These are phyloP conservation scores for Heterodera schachtii DNA, from an alignment of 1,140 invertebrate genomes.

Conservation along the genomic window DNA sequence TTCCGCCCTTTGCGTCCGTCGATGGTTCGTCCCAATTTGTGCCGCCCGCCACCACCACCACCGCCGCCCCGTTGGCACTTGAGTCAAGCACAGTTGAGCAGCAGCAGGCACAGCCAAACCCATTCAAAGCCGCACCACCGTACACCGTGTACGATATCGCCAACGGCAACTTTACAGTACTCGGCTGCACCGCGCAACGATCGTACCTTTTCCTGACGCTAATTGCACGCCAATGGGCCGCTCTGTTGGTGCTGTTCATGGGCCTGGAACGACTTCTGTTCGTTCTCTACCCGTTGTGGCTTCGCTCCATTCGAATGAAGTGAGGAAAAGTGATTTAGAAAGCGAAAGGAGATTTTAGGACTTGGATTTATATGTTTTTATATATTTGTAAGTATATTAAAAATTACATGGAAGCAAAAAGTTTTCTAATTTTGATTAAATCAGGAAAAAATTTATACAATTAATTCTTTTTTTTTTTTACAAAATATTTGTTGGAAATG, in stretches of 20 bases:
- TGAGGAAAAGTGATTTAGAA: background rate
- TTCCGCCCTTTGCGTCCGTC: background rate
- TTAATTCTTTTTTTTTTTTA: too few species aligned
- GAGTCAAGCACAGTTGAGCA: too few species aligned
- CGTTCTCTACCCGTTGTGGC: constrained; percentile 21
- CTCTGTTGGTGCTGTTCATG: constrained; percentile 21
- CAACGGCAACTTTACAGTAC: constrained; percentile 12
- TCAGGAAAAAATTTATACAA: too few species aligned
- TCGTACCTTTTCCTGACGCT: constrained; percentile 15
- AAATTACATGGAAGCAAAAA: too few species aligned
- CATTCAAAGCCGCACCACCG: background rate
- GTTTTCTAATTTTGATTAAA: too few species aligned
- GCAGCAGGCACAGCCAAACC: background rate
- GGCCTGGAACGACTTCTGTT: constrained; percentile 21
- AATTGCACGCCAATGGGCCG: constrained; percentile 21
- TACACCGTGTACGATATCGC: background rate
- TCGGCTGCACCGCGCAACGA: constrained; percentile 9
- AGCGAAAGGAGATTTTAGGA: too few species aligned
- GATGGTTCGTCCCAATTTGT: background rate
- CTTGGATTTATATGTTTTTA: too few species aligned
- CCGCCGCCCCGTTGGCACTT: background rate
- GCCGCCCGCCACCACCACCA: background rate
- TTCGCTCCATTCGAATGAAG: constrained; percentile 18
- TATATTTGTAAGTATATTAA: too few species aligned
- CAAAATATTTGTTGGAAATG: too few species aligned